These are phyloP conservation scores for Acyrthosiphon pisum DNA, from an alignment of 1,140 invertebrate genomes.

Conservation along the genomic window DNA sequence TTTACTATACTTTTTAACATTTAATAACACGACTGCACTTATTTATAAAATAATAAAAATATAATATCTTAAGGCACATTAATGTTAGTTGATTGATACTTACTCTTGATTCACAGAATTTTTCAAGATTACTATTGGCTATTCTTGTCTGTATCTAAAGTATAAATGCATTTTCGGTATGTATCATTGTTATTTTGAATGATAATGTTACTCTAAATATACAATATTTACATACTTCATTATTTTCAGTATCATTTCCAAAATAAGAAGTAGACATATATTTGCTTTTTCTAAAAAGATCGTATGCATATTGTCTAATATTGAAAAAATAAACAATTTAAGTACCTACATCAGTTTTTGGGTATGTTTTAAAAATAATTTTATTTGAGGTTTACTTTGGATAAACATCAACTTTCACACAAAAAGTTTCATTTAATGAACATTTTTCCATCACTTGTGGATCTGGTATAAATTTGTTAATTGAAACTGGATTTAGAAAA, in stretches of 20 bases:
- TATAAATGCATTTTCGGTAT: background rate
- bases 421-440: slow-evolving; percentile 36
- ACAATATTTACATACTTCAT: background rate
- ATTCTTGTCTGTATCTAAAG: slow-evolving; percentile 39
- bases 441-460: slow-evolving; percentile 1
- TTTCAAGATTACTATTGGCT: slow-evolving; percentile 7
- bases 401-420: slow-evolving; percentile 39
- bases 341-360: background rate
- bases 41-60: slow-evolving; percentile 11
- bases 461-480: slow-evolving; percentile 40
- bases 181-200: background rate
- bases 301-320: slow-evolving; percentile 21
- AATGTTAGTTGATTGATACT: background rate
- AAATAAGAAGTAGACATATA: slow-evolving; percentile 45
- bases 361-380: background rate
- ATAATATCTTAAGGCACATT: background rate
- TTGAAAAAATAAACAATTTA: background rate
- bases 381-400: background rate
- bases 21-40: background rate
- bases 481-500: slow-evolving; percentile 32
- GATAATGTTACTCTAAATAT: background rate
- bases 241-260: background rate
- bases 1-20: background rate
- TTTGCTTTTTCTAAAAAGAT: slow-evolving; percentile 44
- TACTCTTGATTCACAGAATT: slow-evolving; percentile 40